Base-by-base conservation (phyloP, 2,113 vertebrate genomes). In the Hepsetus odoe region DNA sequence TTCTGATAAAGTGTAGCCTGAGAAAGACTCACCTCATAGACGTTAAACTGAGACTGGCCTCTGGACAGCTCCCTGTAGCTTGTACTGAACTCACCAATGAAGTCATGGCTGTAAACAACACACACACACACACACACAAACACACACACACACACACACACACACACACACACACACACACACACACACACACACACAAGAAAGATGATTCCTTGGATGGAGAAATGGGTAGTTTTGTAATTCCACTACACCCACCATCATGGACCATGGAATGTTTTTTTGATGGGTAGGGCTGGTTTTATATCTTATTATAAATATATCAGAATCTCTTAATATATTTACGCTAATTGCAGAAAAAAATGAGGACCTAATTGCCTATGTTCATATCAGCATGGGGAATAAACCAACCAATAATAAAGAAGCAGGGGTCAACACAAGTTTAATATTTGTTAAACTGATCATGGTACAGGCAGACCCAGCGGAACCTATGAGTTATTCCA, bases 71-170 rank as follows among this genome's bases (percentile, higher is more conserved):
- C 97, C 81, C 96, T 95, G 88, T 98, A 99, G 90, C 96, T 98
- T 84, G 97, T 99, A 88, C 95, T 97, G 91, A 98, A 99, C 89
- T 99, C 96, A 49, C 97, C 97, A 0, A 99, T 99, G 83, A 97
- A 98, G 91, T 99, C 97, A 74, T 99, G 97, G 84, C 97, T 99
- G 53, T 42, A 87, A 67, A 71, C 62, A 71, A 74, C 55, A 72
- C 8, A 77, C 51, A 32, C 62, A 30, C 16, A 58, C 32, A 20
- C 24, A 55, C 22, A 80, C 56, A 38, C 44, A n/a, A n/a, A n/a
- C n/a, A n/a, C n/a, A n/a, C n/a, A n/a, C n/a, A n/a, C n/a, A n/a
- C n/a, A n/a, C n/a, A n/a, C n/a, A n/a, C 44, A 46, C 11, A 46
- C 44, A 46, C 5, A 46, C 44, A 46, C 4, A 46, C 5, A 46